Evolutionary conservation across 1,140 invertebrate genomes (phyloP).

Genomic region (Drosophila burlai): DNA sequence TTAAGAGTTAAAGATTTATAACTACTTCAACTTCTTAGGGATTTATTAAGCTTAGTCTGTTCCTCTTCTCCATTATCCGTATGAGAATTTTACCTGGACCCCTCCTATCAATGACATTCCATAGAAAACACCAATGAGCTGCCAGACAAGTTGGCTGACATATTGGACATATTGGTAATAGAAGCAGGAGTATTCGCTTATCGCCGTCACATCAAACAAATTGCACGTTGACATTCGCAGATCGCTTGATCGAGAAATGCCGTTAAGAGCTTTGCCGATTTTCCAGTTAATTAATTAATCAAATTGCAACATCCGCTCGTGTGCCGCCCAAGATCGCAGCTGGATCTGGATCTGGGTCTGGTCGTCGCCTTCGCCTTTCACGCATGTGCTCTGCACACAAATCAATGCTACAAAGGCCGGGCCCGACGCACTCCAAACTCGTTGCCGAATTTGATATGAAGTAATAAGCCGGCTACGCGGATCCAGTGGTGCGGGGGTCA

Average conservation of each 20-base stretch:
- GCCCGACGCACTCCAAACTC: slow-evolving; percentile 44
- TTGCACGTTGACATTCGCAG: slow-evolving; percentile 80
- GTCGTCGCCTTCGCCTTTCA: slow-evolving; percentile 54
- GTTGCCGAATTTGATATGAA: slow-evolving; percentile 77
- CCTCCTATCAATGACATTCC: neutral
- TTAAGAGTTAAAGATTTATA: neutral
- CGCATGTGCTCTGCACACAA: slow-evolving; percentile 60
- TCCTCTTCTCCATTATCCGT: neutral
- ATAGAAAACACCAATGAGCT: neutral
- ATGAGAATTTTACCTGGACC: fast-evolving
- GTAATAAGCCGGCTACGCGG: slow-evolving; percentile 57
- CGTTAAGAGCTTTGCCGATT: slow-evolving; percentile 59
- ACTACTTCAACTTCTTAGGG: neutral
- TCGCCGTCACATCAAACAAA: slow-evolving; percentile 67
- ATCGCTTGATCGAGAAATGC: slow-evolving; percentile 45
- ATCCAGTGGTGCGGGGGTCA: slow-evolving; percentile 28
- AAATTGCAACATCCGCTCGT: slow-evolving; percentile 73
- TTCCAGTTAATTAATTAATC: slow-evolving; percentile 81
- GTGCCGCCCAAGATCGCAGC: slow-evolving; percentile 51
- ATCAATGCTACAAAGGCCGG: slow-evolving; percentile 53
- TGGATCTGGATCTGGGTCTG: slow-evolving; percentile 25
- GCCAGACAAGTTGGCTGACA: slow-evolving; percentile 26
- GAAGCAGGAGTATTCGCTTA: slow-evolving; percentile 16
- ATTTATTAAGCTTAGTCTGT: neutral
- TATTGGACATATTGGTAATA: neutral